Evolutionary conservation across 2,113 vertebrate genomes (phyloP).

Genomic region (Paramisgurnus dabryanus): DNA sequence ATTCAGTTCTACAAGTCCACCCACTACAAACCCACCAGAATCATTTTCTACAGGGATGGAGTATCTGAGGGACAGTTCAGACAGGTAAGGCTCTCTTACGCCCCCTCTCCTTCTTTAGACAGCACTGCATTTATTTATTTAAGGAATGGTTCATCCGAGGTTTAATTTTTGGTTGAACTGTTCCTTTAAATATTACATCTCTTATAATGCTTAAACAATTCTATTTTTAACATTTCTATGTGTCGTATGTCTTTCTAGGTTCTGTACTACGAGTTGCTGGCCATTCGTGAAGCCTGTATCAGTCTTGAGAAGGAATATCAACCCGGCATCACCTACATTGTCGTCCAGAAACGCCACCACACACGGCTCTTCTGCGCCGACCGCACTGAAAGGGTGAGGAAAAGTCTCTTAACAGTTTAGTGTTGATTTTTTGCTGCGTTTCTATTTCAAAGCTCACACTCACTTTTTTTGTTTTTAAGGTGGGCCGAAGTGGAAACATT

Average conservation of each 20-base stretch:
- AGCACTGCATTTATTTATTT: not conserved
- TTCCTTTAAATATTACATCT: not conserved
- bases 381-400: constrained; percentile 90
- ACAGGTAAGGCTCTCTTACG: constrained; percentile 77
- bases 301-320: constrained; percentile 96
- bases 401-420: not conserved
- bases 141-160: no score
- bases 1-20: constrained; percentile 99
- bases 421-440: not conserved
- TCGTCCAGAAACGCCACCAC: constrained; percentile 96
- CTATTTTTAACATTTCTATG: no score
- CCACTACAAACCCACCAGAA: constrained; percentile 93
- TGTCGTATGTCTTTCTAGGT: constrained; percentile 72
- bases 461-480: constrained; percentile 66
- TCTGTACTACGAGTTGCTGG: constrained; percentile 93
- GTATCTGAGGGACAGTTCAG: constrained; percentile 96
- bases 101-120: not conserved
- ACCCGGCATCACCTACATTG: constrained; percentile 96
- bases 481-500: constrained; percentile 96
- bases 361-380: constrained; percentile 95
- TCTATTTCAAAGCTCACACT: not conserved
- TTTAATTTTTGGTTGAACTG: not conserved
- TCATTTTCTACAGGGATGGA: constrained; percentile 90
- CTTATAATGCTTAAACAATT: no score
- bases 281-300: constrained; percentile 96